Evolutionary conservation across 2,888 invertebrate genomes (phyloP).

Genomic region (Ectemnius cavifrons): DNA sequence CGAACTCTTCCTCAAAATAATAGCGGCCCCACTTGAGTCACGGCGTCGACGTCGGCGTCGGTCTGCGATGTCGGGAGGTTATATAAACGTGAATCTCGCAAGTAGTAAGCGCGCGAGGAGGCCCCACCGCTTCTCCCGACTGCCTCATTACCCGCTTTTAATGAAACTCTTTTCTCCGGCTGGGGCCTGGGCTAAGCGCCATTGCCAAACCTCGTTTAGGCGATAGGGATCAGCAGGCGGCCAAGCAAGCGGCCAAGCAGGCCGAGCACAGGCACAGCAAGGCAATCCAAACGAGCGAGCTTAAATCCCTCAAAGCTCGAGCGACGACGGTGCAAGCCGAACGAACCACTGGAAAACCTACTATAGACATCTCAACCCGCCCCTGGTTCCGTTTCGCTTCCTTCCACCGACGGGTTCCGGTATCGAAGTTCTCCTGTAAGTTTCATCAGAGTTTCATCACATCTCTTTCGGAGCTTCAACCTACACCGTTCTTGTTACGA

Average conservation of each 20-base stretch:
- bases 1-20: slow-evolving; percentile 63
- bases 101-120: slow-evolving; percentile 37
- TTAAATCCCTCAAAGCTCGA: slow-evolving; percentile 19
- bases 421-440: slow-evolving; percentile 69
- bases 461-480: slow-evolving; percentile 54
- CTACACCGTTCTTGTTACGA: slow-evolving; percentile 26
- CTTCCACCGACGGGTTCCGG: slow-evolving; percentile 69
- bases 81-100: slow-evolving; percentile 53
- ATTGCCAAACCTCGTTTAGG: slow-evolving; percentile 76
- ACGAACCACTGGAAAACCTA: slow-evolving; percentile 29
- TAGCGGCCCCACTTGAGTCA: slow-evolving; percentile 36
- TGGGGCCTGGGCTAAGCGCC: slow-evolving; percentile 68
- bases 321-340: slow-evolving; percentile 23
- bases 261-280: slow-evolving; percentile 31
- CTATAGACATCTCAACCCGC: slow-evolving; percentile 39
- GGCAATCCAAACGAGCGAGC: slow-evolving; percentile 19
- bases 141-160: slow-evolving; percentile 71
- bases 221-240: slow-evolving; percentile 75
- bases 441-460: slow-evolving; percentile 65
- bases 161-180: slow-evolving; percentile 75
- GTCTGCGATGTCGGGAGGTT: background rate
- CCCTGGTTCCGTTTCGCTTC: slow-evolving; percentile 64
- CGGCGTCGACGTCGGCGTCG: background rate
- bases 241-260: slow-evolving; percentile 54
- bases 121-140: slow-evolving; percentile 55